Base-by-base conservation (phyloP, 2,113 vertebrate species). In the Oophaga pumilio region DNA sequence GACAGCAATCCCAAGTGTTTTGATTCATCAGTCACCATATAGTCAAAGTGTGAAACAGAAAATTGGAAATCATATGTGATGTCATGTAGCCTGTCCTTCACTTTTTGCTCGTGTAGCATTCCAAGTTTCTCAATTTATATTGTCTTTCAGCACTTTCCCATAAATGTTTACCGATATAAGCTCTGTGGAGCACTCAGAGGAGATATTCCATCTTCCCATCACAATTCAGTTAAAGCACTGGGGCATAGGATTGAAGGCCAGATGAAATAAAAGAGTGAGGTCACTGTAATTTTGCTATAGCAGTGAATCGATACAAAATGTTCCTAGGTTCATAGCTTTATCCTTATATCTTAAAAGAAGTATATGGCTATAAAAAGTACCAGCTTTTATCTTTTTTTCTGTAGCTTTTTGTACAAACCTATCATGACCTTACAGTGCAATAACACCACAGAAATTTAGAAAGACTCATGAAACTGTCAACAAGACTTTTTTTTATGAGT, bases 261-360 rank as follows among this genome's bases (percentile, higher is more conserved):
- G 49, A 69, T 68, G 69, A 52, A 83, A 83, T 49, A 82, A 69
- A 69, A 83, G 22, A 69, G 28, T 24, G 81, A 83, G 81, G 81
- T 83, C 81, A 83, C 81, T 83, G 81, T 68, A 83, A 83, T 83
- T 83, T 83, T 69, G 81, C 64, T 28, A 68, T 83, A 83, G 52
- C 81, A 69, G 43, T 26, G 81, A 83, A 83, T 83, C 81, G 52
- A 83, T 83, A 83, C 20, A 53, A 69, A 83, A 83, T 69, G 81
- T 83, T 52, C 81, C n/a, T 28, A 49, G 62, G 62, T 83, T 68
- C 81, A 83, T 68, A 83, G 62, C 69, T 68, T 53, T 49, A 83
- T 69, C 81, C 62, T 83, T 68, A 68, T 83, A 83, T 83, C 81
- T 53, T 83, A 68, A 83, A 52, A 83, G 81, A 69, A 26, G 81